phyloP scores from a whole-genome alignment of 2,113 vertebrate genomes.

The Pterocles orientalis region DNA sequence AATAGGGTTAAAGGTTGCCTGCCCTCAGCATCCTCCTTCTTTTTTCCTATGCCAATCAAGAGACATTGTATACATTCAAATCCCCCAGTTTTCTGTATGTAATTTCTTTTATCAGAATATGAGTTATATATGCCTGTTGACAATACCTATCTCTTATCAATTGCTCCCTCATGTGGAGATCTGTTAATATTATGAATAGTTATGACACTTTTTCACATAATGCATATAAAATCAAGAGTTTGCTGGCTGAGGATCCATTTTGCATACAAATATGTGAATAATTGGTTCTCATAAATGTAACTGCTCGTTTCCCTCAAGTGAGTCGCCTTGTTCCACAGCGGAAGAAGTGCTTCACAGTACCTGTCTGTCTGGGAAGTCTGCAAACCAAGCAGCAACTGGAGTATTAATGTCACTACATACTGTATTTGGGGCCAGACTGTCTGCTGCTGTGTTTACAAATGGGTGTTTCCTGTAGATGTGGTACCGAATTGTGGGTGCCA shows the following conservation, averaged over 20 bases:
- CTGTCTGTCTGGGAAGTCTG: background rate
- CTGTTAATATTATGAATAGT: background rate
- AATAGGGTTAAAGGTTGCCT: background rate
- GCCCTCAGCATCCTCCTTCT: background rate
- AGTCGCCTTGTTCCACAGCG: background rate
- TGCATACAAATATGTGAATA: background rate
- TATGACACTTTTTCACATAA: background rate
- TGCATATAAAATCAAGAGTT: background rate
- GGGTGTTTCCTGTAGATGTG: background rate
- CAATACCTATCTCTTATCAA: background rate
- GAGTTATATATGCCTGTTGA: background rate
- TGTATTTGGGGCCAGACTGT: background rate
- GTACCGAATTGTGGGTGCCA: rapidly evolving
- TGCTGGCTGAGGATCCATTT: background rate
- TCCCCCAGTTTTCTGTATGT: background rate
- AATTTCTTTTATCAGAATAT: background rate
- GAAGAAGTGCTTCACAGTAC: background rate
- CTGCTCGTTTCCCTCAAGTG: background rate
- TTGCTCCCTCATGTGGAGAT: conserved; percentile 59
- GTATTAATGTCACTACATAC: background rate
- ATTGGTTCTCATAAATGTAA: background rate
- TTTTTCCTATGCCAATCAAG: background rate
- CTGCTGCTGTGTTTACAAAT: background rate
- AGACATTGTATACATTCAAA: background rate
- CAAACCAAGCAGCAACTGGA: background rate